These are phyloP conservation scores for Drosophila pachea DNA, from an alignment of 1,140 invertebrate species.

Conservation along the genomic window DNA sequence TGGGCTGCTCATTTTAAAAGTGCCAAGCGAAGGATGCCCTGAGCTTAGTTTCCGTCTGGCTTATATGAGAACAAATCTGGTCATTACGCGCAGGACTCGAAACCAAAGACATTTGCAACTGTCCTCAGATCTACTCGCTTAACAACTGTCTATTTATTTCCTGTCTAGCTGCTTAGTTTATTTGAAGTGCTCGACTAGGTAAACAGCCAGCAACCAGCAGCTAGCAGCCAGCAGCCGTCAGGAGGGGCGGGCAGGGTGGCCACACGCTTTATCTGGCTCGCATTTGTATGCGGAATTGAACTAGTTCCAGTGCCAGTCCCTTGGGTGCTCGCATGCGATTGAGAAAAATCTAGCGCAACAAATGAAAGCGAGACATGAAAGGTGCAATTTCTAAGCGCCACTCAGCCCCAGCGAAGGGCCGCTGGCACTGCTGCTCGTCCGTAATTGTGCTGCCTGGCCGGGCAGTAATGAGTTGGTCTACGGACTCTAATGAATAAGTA, in stretches of 20 bases:
- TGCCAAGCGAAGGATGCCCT: constrained; percentile 51
- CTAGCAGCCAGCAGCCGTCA: no score
- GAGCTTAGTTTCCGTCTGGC: constrained; percentile 59
- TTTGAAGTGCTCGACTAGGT: constrained; percentile 41
- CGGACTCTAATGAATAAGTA: constrained; percentile 56
- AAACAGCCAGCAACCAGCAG: constrained; percentile 16
- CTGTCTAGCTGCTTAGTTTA: constrained; percentile 55
- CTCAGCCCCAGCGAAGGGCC: neutral
- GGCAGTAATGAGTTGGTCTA: constrained; percentile 45
- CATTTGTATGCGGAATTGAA: constrained; percentile 52
- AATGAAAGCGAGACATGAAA: constrained; percentile 65
- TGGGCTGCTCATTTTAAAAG: constrained; percentile 69
- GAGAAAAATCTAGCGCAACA: constrained; percentile 77
- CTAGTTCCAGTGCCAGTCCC: constrained; percentile 53
- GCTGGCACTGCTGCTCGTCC: constrained; percentile 14
- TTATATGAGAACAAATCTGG: constrained; percentile 74
- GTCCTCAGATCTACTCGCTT: constrained; percentile 35
- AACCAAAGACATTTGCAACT: constrained; percentile 74
- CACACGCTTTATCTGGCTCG: constrained; percentile 23
- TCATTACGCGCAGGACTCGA: constrained; percentile 57
- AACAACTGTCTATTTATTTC: constrained; percentile 44
- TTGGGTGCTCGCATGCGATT: constrained; percentile 56
- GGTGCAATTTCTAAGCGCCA: constrained; percentile 49
- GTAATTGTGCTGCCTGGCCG: constrained; percentile 48
- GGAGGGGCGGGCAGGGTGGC: no score